phyloP scores from a whole-genome alignment of 2,113 vertebrate species.

The Thunnus maccoyii region DNA sequence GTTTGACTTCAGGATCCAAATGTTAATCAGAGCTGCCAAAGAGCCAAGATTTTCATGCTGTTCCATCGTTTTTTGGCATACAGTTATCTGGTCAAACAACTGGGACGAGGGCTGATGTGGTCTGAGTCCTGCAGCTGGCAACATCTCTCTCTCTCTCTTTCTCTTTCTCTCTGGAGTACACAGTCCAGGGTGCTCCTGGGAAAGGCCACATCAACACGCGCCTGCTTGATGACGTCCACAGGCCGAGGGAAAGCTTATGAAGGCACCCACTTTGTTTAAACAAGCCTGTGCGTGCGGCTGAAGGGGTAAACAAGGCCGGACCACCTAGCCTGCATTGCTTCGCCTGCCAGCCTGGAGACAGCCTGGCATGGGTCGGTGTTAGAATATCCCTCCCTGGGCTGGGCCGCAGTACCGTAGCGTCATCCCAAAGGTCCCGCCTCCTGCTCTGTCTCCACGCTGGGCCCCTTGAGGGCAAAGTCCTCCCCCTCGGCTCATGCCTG shows the following conservation, averaged over 20 bases:
- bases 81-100: slow-evolving; percentile 66
- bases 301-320: slow-evolving; percentile 83
- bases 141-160: slow-evolving; percentile 27
- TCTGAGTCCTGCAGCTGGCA: slow-evolving; percentile 60
- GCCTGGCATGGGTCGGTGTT: slow-evolving; percentile 29
- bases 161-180: slow-evolving; percentile 33
- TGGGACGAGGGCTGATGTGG: slow-evolving; percentile 37
- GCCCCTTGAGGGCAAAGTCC: slow-evolving; percentile 14
- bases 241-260: slow-evolving; percentile 67
- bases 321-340: slow-evolving; percentile 79
- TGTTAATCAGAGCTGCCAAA: slow-evolving; percentile 30
- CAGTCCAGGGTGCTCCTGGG: slow-evolving; percentile 53
- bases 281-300: slow-evolving; percentile 68
- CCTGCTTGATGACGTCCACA: slow-evolving; percentile 73
- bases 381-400: neutral
- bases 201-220: slow-evolving; percentile 70
- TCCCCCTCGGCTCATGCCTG: slow-evolving; percentile 24
- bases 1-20: slow-evolving; percentile 39
- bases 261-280: slow-evolving; percentile 82
- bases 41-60: slow-evolving; percentile 50
- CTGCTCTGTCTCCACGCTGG: slow-evolving; percentile 10
- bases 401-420: neutral
- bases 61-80: slow-evolving; percentile 45
- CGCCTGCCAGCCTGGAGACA: slow-evolving; percentile 56
- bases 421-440: slow-evolving; percentile 24